Base-by-base conservation (phyloP, 2,797 vertebrate species). In the Helarctos malayanus region DNA sequence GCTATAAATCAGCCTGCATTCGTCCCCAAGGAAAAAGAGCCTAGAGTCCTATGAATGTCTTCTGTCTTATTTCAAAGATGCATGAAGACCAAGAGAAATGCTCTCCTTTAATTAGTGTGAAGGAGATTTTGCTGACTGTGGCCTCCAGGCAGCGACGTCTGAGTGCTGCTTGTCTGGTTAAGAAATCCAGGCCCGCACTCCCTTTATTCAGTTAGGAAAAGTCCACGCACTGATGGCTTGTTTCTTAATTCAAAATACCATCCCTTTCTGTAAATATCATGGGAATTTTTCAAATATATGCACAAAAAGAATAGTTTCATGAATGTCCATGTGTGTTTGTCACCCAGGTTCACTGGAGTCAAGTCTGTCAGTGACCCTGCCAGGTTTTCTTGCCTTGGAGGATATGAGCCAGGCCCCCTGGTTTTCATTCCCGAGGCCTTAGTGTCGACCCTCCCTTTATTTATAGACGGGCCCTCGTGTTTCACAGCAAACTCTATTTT, bases 91-190 rank as follows among this genome's bases (percentile, higher is more conserved):
- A 0, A 15, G 52, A 80, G 57, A 68, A 65, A 35, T 5, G 27
- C 11, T 97, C 56, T 54, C 63, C 76, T 71, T 71, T 61, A 27
- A 76, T 88, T 57, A 88, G 32, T 32, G 11, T 21, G 32, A 75
- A 69, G 18, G 14, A 12, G 59, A 76, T 38, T 41, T 32, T 85
- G 78, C 92, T 32, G 81, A 82, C 38, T 11, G 6, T 19, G 56
- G 68, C 49, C 73, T 81, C 80, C 23, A 73, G 56, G 54, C 47
- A 47, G 59, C 73, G 47, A 68, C 38, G 57, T 63, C 35, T 54
- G 65, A 65, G 32, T 10, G 13, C 8, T 15, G 38, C 82, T 78
- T 12, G 38, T 91, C 41, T 61, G 78, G 38, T 32, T 69, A 10
- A 52, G 73, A 81, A 81, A 38, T 23, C 27, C 3, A 85, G 59